phyloP scores from a whole-genome alignment of 30 jellyfish, hydroid and myxozoan genomes.

The Turritopsis dohrnii region DNA sequence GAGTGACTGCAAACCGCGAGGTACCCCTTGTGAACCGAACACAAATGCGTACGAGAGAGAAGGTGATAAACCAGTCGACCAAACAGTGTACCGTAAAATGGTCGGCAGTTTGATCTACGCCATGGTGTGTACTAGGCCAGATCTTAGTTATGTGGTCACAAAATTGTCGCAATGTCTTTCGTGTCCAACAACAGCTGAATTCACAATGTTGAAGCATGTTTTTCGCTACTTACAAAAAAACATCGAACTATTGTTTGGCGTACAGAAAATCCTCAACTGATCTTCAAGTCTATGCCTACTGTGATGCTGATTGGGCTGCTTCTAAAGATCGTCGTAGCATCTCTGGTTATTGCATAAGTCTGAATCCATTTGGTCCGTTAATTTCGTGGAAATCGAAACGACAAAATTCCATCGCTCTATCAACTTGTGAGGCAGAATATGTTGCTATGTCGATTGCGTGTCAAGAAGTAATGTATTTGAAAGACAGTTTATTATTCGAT shows the following conservation, averaged over 20 bases:
- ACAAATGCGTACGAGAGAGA: background rate
- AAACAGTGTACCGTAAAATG: slow-evolving; percentile 20
- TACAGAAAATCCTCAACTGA: slow-evolving; percentile 8
- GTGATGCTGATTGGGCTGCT: slow-evolving; percentile 14
- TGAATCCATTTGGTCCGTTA: background rate
- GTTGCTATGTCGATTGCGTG: background rate
- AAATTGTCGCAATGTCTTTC: slow-evolving; percentile 37
- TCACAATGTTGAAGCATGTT: slow-evolving; percentile 29
- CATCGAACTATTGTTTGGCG: slow-evolving; percentile 2
- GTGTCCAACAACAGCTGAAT: slow-evolving; percentile 19
- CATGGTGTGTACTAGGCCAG: slow-evolving; percentile 43
- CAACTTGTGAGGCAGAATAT: slow-evolving; percentile 12
- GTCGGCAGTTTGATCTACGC: slow-evolving; percentile 33
- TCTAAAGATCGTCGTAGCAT: background rate
- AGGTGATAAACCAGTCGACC: background rate
- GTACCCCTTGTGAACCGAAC: background rate
- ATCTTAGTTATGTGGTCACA: slow-evolving; percentile 36
- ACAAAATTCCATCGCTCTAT: background rate
- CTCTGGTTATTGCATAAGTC: slow-evolving; percentile 12
- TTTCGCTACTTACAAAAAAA: slow-evolving; percentile 13
- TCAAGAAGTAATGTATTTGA: background rate
- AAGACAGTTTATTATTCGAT: background rate
- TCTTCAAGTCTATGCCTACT: slow-evolving; percentile 2
- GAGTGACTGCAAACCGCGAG: background rate
- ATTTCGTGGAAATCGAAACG: background rate